A percentile compares a stretch with the other conserved stretches of the same genome.
These are phyloP conservation scores for Struthidea cinerea DNA, from an alignment of 2,113 vertebrate genomes.

Conservation along the genomic window DNA sequence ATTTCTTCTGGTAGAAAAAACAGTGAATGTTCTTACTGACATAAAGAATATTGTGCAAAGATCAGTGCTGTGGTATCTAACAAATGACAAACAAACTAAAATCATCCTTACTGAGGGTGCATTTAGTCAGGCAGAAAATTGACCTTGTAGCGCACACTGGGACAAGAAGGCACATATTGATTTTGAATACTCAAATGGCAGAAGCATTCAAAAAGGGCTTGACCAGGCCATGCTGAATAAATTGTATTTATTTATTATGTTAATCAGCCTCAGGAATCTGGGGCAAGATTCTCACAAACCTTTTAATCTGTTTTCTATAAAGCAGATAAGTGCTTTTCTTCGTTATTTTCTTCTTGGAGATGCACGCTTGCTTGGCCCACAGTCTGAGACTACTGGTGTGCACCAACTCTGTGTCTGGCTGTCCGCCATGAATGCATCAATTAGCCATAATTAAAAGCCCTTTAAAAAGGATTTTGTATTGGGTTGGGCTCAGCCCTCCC, in stretches of 20 bases:
- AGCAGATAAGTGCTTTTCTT: neutral
- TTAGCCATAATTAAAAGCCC: conserved; percentile 48
- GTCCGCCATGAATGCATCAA: neutral
- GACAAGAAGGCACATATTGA: neutral
- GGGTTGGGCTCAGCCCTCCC: neutral
- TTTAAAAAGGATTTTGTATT: neutral
- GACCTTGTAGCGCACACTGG: neutral
- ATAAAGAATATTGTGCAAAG: conserved; percentile 7
- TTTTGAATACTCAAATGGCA: neutral
- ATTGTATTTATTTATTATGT: neutral
- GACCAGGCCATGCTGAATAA: neutral
- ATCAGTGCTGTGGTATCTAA: neutral
- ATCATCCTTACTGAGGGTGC: neutral
- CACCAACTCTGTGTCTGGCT: neutral
- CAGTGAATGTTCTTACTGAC: neutral
- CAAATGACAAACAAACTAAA: conserved; percentile 24
- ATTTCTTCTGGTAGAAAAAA: neutral
- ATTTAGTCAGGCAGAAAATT: conserved; percentile 13
- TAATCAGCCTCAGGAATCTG: neutral
- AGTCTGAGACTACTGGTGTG: neutral
- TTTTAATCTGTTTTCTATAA: neutral
- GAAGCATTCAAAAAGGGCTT: neutral
- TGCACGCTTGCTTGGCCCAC: neutral
- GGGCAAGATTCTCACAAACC: neutral
- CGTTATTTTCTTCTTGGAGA: neutral